Evolutionary conservation across 2,113 vertebrate genomes (phyloP), one percentile per base, ranked within the genome.

Genomic region (Todiramphus chloris): DNA sequence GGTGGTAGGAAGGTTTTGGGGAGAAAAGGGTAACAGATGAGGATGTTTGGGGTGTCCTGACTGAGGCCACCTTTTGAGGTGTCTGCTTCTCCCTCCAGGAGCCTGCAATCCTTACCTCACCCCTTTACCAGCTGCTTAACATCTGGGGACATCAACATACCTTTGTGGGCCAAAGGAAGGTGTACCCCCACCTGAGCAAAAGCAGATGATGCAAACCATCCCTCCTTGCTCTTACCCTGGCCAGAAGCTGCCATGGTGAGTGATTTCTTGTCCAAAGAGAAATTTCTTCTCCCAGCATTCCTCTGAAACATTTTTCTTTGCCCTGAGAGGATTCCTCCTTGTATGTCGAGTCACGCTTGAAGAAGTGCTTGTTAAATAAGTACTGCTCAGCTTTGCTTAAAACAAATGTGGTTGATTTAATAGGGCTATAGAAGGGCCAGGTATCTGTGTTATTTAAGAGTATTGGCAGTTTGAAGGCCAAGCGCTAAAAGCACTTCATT

Each of bases 381-480:
- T 30, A 59, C 56, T 0, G 13, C 89, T 83, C 64, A 87, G 89
- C 92, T 94, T 84, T 79, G 78, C 95, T 91, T 95, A 64, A 86
- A 93, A 90, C 89, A 95, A 94, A 93, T 51, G 90, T 43, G 95
- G 66, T 53, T 95, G 95, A 94, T 97, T 96, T 97, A 97, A 48
- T 73, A 46, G 50, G 82, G 74, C 91, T 95, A 27, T 67, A 75
- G 93, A 90, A 46, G 2, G 33, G 73, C 37, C 89, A 91, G 94
- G 87, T 95, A 94, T 48, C 72, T 76, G 50, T 78, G 88, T 95
- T 96, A 96, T 95, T 97, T 95, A 96, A 93, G 80, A 90, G 76
- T 91, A 95, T 89, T 89, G 97, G 90, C 95, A 82, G 44, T 77
- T 88, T 9, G 78, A 93, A 97, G 95, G 94, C 95, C 5, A 1